Base-by-base conservation (phyloP, 2,113 vertebrate species). In the Anguilla japonica region DNA sequence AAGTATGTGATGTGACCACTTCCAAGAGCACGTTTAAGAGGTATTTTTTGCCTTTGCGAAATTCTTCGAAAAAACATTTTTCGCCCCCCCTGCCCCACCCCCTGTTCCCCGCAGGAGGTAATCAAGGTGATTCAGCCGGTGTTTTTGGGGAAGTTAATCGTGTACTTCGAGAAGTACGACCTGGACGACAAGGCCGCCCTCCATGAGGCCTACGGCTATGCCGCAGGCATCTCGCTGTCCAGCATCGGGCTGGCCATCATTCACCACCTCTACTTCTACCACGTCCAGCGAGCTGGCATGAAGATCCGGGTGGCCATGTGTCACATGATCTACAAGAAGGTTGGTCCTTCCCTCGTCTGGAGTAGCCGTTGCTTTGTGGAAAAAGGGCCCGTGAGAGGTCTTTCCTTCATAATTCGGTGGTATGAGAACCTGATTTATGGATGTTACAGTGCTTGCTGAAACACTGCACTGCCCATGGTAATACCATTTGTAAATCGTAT, bases 271-370 rank as follows among this genome's bases (percentile, higher is more conserved):
- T 98, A 98, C 92, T 99, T 98, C 87, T 99, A 96, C 84, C 93
- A 97, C 0, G 96, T 98, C 0, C 97, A 97, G 92, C 95, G 96
- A 46, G 89, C 93, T 0, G 98, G 98, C 89, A 98, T 98, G 97
- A 97, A 95, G 93, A 92, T 99, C 41, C 91, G 98, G 60, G 94
- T 99, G 15, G 98, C 98, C 50, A 95, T 98, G 96, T 98, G 98
- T 87, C 97, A 98, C 88, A 97, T 99, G 96, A 98, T 99, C 93
- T 98, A 97, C 88, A 96, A 91, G 71, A 99, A 99, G 97, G 98
- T 98, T 87, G 93, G 96, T 67, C 39, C 22, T 83, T 57, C 16
- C 11, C 22, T 34, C 15, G 20, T 57, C 46, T 83, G 82, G 11
- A n/a, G 22, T 56, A n/a, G 41, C n/a, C 41, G 14, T 83, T 83